These are phyloP conservation scores for Clitarchus hookeri DNA, from an alignment of 2,888 invertebrate genomes.

Conservation along the genomic window DNA sequence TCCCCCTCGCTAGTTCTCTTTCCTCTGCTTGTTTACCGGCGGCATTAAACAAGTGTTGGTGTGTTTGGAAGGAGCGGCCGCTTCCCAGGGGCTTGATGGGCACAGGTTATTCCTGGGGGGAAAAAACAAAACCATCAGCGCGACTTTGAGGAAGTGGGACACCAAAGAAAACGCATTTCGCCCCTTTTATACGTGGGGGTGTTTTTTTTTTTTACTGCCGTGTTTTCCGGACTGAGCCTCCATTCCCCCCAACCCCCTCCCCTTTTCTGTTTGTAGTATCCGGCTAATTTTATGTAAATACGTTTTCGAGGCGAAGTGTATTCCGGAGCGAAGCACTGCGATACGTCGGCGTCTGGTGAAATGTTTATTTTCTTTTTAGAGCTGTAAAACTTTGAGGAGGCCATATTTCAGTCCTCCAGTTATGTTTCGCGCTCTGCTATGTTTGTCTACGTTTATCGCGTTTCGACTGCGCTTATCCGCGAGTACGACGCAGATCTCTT, in stretches of 20 bases:
- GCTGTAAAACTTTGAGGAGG: constrained; percentile 3
- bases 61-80: neutral
- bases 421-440: neutral
- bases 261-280: neutral
- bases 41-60: neutral
- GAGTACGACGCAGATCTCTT: neutral
- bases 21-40: neutral
- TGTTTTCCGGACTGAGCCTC: neutral
- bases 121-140: neutral
- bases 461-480: neutral
- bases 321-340: neutral
- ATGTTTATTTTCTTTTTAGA: constrained; percentile 14
- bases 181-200: neutral
- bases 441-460: neutral
- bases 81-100: neutral
- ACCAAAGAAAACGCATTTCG: constrained; percentile 3
- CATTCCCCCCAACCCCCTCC: no score
- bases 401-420: neutral
- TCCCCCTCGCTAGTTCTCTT: neutral
- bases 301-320: neutral
- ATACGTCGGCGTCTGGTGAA: constrained; percentile 7
- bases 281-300: constrained; percentile 14
- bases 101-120: neutral
- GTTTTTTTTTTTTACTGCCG: neutral
- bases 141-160: constrained; percentile 9